Evolutionary conservation across 2,888 invertebrate species (phyloP), one percentile per base, ranked within the genome.

Genomic region (Oligia latruncula): DNA sequence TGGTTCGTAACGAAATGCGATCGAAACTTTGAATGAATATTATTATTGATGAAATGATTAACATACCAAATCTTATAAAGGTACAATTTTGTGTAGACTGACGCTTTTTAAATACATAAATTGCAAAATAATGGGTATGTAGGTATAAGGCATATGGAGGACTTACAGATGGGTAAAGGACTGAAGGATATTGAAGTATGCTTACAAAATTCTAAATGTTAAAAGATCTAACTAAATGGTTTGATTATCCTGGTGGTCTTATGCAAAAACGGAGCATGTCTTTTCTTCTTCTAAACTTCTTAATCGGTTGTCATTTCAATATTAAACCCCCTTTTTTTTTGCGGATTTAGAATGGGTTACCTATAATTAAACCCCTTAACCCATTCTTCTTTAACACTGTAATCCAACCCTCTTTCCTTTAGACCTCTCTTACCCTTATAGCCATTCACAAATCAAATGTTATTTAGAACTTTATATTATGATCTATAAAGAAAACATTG

Each of bases 1-100:
- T 80, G 80, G 74, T 52, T 77, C 66, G 65, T 66, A 85, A 68
- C 66, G 52, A 71, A 80, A 76, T 52, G 58, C n/a, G 40, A 71
- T 49, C 15, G 46, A 52, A 52, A 71, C 17, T 68, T 74, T 64
- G 40, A 68, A 77, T 62, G 40, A 29, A 58, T 68, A 68, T 29
- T 52, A 17, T 68, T 68, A 65, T 55, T 46, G 60, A 70, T 68
- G n/a, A 78, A 15, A 71, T 58, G 9, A 70, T 70, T 52, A n/a
- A 11, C 11, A 29, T 29, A 23, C 2, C 17, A 2, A 52, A 70
- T 46, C 6, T 43, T 60, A n/a, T 58, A 13, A n/a, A 40, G 0
- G 8, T 17, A 58, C 46, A 46, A 35, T 58, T 46, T 55, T 4
- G 11, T n/a, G 11, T 43, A 40, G 40, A 65, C 40, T 23, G 13